Base-by-base conservation (phyloP, 2,797 vertebrate genomes). In the Denticeps clupeoides region DNA sequence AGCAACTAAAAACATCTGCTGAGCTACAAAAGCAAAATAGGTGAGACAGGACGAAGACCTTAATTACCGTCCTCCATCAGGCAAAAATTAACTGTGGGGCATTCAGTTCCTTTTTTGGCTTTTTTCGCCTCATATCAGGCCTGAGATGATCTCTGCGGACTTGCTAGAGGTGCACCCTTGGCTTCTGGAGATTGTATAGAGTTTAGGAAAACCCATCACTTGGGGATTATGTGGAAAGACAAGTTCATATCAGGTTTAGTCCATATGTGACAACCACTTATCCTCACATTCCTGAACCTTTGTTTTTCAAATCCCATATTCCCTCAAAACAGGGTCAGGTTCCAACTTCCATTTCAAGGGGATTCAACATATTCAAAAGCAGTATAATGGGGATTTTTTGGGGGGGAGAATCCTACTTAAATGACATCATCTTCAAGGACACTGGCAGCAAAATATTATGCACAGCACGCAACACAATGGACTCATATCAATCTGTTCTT, bases 21-120 rank as follows among this genome's bases (percentile, higher is more conserved):
- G 41, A 45, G 41, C 21, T 49, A 18, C n/a, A 47, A 42, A 23
- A 33, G 9, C 21, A 21, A 18, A 41, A 47, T n/a, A n/a, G n/a
- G n/a, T n/a, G n/a, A 32, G 6, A 3, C 32, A 40, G 24, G 16
- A 46, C n/a, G 35, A 32, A 31, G 23, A 37, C 41, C 40, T 4
- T 7, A 15, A 43, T 52, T 53, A 53, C 64, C 54, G 47, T 47
- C 47, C 33, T 35, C 47, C 16, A 56, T 49, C 54, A 56, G 42
- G 35, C 45, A 33, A 24, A 13, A 25, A 37, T 10, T 7, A 18
- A 18, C 16, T 9, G 6, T 52, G 16, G 42, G 47, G 8, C 25
- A 23, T 18, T 22, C 3, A 27, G 7, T 21, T 45, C 46, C 49
- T 45, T 53, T 59, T 19, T 27, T 37, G 16, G 46, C 45, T 19